Evolutionary conservation across 1,140 invertebrate species (phyloP).

Genomic region (Doryteuthis pealeii): DNA sequence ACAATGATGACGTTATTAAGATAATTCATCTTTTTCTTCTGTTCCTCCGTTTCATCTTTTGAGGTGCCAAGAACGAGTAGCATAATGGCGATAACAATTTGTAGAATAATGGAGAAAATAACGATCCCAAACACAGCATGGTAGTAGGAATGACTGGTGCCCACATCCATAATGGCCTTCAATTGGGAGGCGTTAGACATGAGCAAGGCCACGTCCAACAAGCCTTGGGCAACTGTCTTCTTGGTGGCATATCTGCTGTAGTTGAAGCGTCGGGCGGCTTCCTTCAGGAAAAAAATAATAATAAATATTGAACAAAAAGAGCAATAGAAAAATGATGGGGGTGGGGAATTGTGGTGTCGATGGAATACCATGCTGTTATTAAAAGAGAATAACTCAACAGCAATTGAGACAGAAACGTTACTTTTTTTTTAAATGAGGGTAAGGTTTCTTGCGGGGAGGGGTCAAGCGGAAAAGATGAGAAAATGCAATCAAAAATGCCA

Average conservation of each 20-base stretch:
- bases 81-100: constrained; percentile 31
- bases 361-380: too few relatives aligned
- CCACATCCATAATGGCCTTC: constrained; percentile 9
- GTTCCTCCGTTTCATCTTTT: constrained; percentile 29
- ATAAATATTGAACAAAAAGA: too few relatives aligned
- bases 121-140: constrained; percentile 29
- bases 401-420: too few relatives aligned
- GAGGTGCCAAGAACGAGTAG: constrained; percentile 33
- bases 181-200: constrained; percentile 35
- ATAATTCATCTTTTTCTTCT: constrained; percentile 38
- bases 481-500: too few relatives aligned
- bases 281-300: not conserved
- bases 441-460: too few relatives aligned
- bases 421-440: too few relatives aligned
- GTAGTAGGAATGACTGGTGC: not conserved
- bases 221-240: constrained; percentile 36
- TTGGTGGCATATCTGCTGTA: constrained; percentile 11
- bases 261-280: not conserved
- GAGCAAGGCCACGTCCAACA: constrained; percentile 34
- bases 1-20: constrained; percentile 26
- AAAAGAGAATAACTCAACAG: too few relatives aligned
- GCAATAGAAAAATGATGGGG: too few relatives aligned
- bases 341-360: too few relatives aligned
- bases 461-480: too few relatives aligned
- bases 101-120: constrained; percentile 34